Percentiles rank a stretch among this genome's conserved stretches.
These are phyloP conservation scores for Neogobius melanostomus DNA, from an alignment of 2,113 vertebrate species.

Conservation along the genomic window DNA sequence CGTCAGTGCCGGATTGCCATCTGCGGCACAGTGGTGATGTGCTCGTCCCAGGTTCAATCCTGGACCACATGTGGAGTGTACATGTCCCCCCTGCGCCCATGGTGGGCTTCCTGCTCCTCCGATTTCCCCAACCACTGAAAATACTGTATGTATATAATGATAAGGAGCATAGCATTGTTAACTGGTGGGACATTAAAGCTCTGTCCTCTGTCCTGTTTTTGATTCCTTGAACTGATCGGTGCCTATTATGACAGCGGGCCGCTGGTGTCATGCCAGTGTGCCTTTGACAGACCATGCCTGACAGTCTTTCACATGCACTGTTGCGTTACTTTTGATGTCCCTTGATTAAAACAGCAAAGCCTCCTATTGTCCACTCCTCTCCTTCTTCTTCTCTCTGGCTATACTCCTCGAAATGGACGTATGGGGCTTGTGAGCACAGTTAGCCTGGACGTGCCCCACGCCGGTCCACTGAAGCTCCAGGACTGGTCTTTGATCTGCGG, in stretches of 20 bases:
- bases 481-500: conserved; percentile 46
- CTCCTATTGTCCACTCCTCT: background rate
- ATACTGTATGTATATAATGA: too few species aligned
- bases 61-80: background rate
- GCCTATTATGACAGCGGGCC: background rate
- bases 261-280: conserved; percentile 4
- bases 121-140: too few species aligned
- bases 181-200: background rate
- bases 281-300: conserved; percentile 34
- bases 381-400: conserved; percentile 9
- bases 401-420: conserved; percentile 10
- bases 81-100: background rate
- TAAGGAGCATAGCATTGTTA: too few species aligned
- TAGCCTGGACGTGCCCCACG: background rate
- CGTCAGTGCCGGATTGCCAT: too few species aligned
- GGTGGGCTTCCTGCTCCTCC: too few species aligned
- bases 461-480: background rate
- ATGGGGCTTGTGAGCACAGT: too few species aligned
- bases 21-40: too few species aligned
- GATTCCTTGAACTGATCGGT: background rate
- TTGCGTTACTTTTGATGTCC: conserved; percentile 22
- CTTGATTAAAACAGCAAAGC: conserved; percentile 8
- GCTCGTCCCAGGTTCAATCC: too few species aligned
- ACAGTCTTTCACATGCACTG: conserved; percentile 24
- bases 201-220: too few species aligned